phyloP scores from a whole-genome alignment of 2,888 invertebrate genomes.

The Colletes collaris region DNA sequence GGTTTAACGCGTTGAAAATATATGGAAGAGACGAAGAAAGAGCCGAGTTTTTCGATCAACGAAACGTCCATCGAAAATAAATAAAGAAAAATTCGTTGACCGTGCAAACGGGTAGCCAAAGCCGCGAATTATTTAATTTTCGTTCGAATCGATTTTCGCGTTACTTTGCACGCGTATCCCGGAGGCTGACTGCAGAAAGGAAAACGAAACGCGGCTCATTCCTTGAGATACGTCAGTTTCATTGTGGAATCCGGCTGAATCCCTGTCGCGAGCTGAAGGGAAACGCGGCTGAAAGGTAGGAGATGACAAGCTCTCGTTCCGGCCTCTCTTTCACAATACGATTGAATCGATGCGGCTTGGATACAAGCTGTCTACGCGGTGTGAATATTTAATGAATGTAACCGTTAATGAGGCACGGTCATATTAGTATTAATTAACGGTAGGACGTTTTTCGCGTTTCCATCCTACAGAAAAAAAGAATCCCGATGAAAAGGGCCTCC shows the following conservation, averaged over 20 bases:
- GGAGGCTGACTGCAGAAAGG: constrained; percentile 15
- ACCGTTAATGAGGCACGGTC: constrained; percentile 76
- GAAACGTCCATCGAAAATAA: too few relatives aligned
- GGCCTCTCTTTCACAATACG: constrained; percentile 60
- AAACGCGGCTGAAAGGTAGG: constrained; percentile 44
- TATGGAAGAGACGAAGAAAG: too few relatives aligned
- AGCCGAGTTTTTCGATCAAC: too few relatives aligned
- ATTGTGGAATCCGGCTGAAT: constrained; percentile 49
- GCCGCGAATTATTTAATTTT: neutral
- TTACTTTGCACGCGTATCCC: constrained; percentile 1
- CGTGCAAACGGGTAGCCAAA: too few relatives aligned
- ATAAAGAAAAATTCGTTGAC: neutral
- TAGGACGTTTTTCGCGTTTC: constrained; percentile 48
- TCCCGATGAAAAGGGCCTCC: constrained; percentile 38
- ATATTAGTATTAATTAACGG: constrained; percentile 76
- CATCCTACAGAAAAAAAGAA: constrained; percentile 38
- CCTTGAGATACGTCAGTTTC: constrained; percentile 40
- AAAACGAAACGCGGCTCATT: constrained; percentile 36
- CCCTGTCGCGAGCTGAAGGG: constrained; percentile 41
- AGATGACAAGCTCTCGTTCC: constrained; percentile 57
- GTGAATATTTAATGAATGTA: constrained; percentile 76
- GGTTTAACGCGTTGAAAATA: too few relatives aligned
- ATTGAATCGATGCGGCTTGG: constrained; percentile 69
- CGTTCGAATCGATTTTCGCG: constrained; percentile 31
- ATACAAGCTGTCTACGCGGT: constrained; percentile 63